These are phyloP conservation scores for Brienomyrus brachyistius DNA, from an alignment of 2,113 vertebrate species.

Conservation along the genomic window DNA sequence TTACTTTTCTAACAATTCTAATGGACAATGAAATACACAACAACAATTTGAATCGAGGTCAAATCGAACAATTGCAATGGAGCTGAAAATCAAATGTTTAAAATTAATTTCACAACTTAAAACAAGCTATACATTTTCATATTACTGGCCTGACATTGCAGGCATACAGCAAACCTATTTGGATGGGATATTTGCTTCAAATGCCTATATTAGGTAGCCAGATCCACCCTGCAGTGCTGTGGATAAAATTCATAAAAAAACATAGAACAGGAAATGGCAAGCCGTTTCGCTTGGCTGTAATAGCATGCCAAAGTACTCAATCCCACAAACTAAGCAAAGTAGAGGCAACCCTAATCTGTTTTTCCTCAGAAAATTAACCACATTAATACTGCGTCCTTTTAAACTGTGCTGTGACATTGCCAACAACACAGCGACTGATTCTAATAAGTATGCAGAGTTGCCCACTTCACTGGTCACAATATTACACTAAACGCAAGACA, in stretches of 20 bases:
- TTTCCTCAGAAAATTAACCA: not conserved
- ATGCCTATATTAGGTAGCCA: not conserved
- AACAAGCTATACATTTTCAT: not conserved
- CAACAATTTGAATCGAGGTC: not conserved
- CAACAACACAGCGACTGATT: not conserved
- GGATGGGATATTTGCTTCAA: not conserved
- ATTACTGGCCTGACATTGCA: not conserved
- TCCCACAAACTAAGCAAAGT: not conserved
- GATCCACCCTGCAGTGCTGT: not conserved
- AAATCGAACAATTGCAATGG: no score
- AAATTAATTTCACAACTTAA: not conserved
- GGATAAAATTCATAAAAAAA: not conserved
- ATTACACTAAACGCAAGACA: not conserved
- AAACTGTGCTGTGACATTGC: not conserved
- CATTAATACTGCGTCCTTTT: not conserved
- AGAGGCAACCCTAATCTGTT: not conserved
- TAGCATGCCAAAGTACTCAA: not conserved
- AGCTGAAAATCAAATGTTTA: not conserved
- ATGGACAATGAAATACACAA: not conserved
- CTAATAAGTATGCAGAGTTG: not conserved
- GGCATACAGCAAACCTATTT: not conserved
- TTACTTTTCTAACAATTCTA: not conserved
- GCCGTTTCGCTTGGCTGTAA: not conserved
- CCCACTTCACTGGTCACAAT: not conserved
- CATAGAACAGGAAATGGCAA: not conserved